A percentile compares a stretch with the other conserved stretches of the same genome.
These are phyloP conservation scores for Diaphora mendica DNA, from an alignment of 2,888 invertebrate species.

Conservation along the genomic window DNA sequence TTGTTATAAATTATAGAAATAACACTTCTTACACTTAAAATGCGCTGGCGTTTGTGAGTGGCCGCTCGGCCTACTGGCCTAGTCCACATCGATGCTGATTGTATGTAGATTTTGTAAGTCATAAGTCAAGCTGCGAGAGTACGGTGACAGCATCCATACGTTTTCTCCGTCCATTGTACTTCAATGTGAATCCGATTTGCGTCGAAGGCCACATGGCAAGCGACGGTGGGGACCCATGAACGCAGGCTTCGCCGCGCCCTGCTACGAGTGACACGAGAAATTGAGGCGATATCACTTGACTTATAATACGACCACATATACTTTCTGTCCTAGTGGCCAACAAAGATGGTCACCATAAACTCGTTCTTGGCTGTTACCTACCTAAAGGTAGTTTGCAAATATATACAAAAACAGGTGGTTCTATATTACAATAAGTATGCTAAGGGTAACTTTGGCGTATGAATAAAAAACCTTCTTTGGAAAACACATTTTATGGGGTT, in stretches of 20 bases:
- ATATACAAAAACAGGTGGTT: not conserved
- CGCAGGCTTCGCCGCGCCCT: conserved; percentile 46
- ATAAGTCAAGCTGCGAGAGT: conserved; percentile 75
- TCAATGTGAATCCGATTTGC: conserved; percentile 41
- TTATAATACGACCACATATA: conserved; percentile 70
- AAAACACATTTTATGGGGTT: not conserved
- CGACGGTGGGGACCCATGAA: conserved; percentile 21
- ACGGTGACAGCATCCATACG: conserved; percentile 80
- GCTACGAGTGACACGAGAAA: conserved; percentile 70
- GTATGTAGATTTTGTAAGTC: conserved; percentile 85
- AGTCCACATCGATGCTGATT: conserved; percentile 81
- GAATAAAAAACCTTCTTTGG: not conserved
- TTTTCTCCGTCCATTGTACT: conserved; percentile 78
- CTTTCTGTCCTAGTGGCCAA: conserved; percentile 78
- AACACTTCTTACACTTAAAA: conserved; percentile 23
- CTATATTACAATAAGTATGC: not conserved
- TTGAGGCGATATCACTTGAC: conserved; percentile 77
- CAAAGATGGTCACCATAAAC: conserved; percentile 63
- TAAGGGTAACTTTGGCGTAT: not conserved
- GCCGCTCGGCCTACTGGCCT: conserved; percentile 80
- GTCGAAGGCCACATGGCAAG: conserved; percentile 20
- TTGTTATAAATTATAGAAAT: conserved; percentile 28
- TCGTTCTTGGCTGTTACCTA: conserved; percentile 39
- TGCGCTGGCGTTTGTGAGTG: conserved; percentile 49
- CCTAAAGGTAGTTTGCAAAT: not conserved